Conservation (phyloP, 2,888 invertebrate species). For the Orgyia antiqua region DNA sequence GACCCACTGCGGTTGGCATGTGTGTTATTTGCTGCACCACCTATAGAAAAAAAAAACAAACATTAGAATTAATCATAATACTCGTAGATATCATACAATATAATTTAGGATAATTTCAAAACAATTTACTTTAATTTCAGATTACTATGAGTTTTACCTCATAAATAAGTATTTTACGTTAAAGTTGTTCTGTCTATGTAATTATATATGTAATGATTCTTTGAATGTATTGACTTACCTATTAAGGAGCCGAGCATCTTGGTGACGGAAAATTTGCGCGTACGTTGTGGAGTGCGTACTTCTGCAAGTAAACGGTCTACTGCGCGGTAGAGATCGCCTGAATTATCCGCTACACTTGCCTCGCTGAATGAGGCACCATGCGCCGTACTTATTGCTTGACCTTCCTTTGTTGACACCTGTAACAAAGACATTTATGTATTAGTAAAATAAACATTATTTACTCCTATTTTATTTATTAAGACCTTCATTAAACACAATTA, state of each 20-base stretch:
- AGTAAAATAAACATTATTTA: no score
- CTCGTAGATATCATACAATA: no score
- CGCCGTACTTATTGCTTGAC: slow-evolving; percentile 81
- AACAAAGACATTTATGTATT: slow-evolving; percentile 23
- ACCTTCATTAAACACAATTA: no score
- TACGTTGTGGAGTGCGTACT: slow-evolving; percentile 80
- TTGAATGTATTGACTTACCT: slow-evolving; percentile 59
- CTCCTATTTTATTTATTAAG: no score
- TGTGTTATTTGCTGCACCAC: slow-evolving; percentile 54
- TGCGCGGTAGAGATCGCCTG: slow-evolving; percentile 83
- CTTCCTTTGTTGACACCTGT: slow-evolving; percentile 85
- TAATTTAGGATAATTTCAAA: no score
- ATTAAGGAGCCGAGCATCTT: slow-evolving; percentile 88
- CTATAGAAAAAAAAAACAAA: slow-evolving; percentile 38
- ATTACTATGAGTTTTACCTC: no score
- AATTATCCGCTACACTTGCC: slow-evolving; percentile 89
- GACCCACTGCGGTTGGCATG: slow-evolving; percentile 62
- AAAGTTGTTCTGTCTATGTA: no score
- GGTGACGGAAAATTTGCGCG: slow-evolving; percentile 86
- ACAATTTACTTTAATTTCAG: no score
- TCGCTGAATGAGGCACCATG: slow-evolving; percentile 87
- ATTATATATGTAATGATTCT: no score
- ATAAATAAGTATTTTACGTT: no score
- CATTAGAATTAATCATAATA: no score
- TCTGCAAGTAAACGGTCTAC: slow-evolving; percentile 84